Evolutionary conservation across 2,888 invertebrate species (phyloP).

Genomic region (Archips crataeganus): DNA sequence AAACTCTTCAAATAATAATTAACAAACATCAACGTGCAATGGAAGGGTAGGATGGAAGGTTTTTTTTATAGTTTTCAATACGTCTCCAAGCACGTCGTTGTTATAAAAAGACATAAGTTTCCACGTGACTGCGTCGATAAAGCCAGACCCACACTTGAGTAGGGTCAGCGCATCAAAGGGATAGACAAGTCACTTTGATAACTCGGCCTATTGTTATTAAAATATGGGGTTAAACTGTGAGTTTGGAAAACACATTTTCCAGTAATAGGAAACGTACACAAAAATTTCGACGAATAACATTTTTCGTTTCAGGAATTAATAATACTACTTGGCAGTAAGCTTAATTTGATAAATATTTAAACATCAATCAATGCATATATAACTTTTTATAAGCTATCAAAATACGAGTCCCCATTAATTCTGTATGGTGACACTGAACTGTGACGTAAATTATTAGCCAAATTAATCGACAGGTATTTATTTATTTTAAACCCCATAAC

Average conservation of each 20-base stretch:
- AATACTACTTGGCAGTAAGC: not conserved
- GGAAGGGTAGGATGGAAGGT: not conserved
- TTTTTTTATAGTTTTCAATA: not conserved
- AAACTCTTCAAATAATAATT: not conserved
- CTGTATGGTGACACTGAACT: not conserved
- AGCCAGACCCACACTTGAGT: slow-evolving; percentile 39
- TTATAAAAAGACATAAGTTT: slow-evolving; percentile 43
- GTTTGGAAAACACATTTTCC: slow-evolving; percentile 20
- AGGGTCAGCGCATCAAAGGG: slow-evolving; percentile 42
- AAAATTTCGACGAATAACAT: not conserved
- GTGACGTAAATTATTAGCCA: no score
- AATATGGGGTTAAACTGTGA: slow-evolving; percentile 36
- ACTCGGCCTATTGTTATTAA: slow-evolving; percentile 41
- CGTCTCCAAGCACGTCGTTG: slow-evolving; percentile 32
- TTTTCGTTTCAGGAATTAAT: not conserved
- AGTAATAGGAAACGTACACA: not conserved
- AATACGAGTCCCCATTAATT: no score
- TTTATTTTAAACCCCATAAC: no score
- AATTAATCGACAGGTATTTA: no score
- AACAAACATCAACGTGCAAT: not conserved
- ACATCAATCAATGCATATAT: no score
- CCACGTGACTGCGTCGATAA: slow-evolving; percentile 39
- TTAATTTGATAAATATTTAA: no score
- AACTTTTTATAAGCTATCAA: no score
- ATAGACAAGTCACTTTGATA: slow-evolving; percentile 42